These are phyloP conservation scores for Strigamia crassipes DNA, from an alignment of 2,888 invertebrate genomes.

Conservation along the genomic window DNA sequence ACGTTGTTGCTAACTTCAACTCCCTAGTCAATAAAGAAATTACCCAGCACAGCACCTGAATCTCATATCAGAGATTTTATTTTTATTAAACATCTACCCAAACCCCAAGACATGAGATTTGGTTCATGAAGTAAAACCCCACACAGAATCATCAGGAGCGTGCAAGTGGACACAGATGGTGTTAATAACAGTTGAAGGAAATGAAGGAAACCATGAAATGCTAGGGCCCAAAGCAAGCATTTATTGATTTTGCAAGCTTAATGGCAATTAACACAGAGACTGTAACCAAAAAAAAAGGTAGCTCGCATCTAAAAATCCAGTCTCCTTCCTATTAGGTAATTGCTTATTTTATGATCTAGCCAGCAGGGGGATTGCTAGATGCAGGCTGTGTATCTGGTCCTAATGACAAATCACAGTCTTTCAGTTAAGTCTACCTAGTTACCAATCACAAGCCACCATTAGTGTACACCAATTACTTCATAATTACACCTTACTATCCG, in stretches of 20 bases:
- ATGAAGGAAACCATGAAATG: slow-evolving; percentile 37
- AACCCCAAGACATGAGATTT: slow-evolving; percentile 37
- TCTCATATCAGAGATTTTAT: neutral
- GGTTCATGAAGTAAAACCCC: slow-evolving; percentile 34
- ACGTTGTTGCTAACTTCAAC: too few relatives aligned
- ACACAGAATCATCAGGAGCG: slow-evolving; percentile 24
- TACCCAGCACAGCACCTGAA: slow-evolving; percentile 2
- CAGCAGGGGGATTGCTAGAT: slow-evolving; percentile 20
- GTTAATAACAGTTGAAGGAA: slow-evolving; percentile 40
- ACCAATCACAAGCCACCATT: slow-evolving; percentile 33
- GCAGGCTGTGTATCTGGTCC: slow-evolving; percentile 37
- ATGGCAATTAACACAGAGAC: slow-evolving; percentile 29
- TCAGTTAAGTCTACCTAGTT: slow-evolving; percentile 29
- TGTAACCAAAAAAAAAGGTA: slow-evolving; percentile 23
- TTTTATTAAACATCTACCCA: slow-evolving; percentile 18
- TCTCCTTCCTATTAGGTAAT: slow-evolving; percentile 39
- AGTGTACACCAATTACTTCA: slow-evolving; percentile 2
- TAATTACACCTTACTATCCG: neutral
- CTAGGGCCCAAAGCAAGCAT: neutral
- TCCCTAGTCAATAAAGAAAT: neutral
- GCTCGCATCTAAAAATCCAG: neutral
- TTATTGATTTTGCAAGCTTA: slow-evolving; percentile 40
- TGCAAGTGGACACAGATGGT: slow-evolving; percentile 40
- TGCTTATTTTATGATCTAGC: slow-evolving; percentile 39
- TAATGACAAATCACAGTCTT: slow-evolving; percentile 30